Conservation (phyloP, 2,797 vertebrate species). For the Pteronotus mesoamericanus region DNA sequence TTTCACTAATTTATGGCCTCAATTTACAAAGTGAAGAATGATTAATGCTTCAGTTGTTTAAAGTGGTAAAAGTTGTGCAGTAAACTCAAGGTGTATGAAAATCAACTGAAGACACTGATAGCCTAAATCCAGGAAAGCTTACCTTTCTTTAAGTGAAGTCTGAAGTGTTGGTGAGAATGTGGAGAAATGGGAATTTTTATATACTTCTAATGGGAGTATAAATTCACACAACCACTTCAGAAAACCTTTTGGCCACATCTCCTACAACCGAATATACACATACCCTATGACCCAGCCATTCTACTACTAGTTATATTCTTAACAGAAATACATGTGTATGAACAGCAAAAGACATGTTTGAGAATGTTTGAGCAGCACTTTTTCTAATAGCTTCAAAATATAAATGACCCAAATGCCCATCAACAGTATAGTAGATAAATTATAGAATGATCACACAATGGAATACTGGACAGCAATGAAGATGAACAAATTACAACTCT, state of each 20-base stretch:
- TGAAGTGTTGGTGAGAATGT: background rate
- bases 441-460: background rate
- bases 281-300: background rate
- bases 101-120: background rate
- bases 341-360: background rate
- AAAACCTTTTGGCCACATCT: background rate
- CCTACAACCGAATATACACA: background rate
- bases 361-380: background rate
- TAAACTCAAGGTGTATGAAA: background rate
- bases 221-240: background rate
- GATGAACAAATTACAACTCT: background rate
- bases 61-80: background rate
- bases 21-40: constrained; percentile 11
- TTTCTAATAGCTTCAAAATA: background rate
- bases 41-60: background rate
- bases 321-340: background rate
- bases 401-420: background rate
- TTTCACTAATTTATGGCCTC: background rate
- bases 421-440: background rate
- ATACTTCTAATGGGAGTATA: background rate
- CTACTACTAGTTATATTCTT: background rate
- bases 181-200: background rate
- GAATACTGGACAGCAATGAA: background rate
- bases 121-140: background rate
- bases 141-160: background rate